These are phyloP conservation scores for Sternotherus odoratus DNA, from an alignment of 2,797 vertebrate species.

Conservation along the genomic window DNA sequence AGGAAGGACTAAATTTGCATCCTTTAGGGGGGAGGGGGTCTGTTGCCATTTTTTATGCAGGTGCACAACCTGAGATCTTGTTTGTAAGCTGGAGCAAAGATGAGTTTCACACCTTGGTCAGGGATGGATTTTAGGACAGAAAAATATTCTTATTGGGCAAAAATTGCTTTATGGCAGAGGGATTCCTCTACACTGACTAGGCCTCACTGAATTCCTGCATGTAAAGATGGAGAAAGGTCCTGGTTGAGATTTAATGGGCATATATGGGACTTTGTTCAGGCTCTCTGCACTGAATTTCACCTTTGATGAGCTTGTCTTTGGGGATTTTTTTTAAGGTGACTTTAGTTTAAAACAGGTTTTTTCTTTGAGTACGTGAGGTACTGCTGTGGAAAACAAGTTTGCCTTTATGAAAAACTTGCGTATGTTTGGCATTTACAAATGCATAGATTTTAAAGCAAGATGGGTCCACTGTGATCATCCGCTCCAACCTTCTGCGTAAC, in stretches of 20 bases:
- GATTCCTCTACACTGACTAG: background rate
- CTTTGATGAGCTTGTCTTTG: accelerated
- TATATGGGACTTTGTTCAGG: accelerated
- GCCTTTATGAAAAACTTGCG: background rate
- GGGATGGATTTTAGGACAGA: background rate
- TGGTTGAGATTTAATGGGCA: background rate
- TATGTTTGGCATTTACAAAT: background rate
- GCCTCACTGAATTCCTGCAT: background rate
- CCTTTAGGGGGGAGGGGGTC: background rate
- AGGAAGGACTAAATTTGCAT: background rate
- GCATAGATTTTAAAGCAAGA: background rate
- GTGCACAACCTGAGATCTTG: accelerated
- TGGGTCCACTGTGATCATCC: background rate
- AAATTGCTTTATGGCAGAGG: background rate
- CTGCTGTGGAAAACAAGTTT: background rate
- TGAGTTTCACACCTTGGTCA: background rate
- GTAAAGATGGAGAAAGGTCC: background rate
- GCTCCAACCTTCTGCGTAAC: background rate
- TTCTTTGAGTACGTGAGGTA: accelerated
- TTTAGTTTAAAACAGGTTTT: background rate
- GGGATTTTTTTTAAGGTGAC: background rate
- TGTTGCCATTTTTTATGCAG: background rate
- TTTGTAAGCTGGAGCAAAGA: background rate
- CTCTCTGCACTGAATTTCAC: background rate
- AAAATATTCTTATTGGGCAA: background rate